phyloP scores from a whole-genome alignment of 2,888 invertebrate genomes.

The Bellardia pandia region DNA sequence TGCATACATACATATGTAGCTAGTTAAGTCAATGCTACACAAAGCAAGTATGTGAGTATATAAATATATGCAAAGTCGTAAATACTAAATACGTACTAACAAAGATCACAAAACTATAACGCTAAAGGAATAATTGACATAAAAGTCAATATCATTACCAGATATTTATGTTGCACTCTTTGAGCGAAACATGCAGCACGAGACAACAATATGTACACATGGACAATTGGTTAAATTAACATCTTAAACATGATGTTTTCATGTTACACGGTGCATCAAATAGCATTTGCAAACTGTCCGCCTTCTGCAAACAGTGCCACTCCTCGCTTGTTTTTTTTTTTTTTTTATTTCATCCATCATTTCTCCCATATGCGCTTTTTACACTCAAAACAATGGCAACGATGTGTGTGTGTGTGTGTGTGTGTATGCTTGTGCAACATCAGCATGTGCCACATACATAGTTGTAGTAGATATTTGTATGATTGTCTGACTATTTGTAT shows the following conservation, averaged over 20 bases:
- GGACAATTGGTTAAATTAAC: slow-evolving; percentile 69
- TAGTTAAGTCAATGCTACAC: too few species aligned
- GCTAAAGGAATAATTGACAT: slow-evolving; percentile 58
- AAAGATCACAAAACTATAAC: slow-evolving; percentile 30
- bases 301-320: slow-evolving; percentile 73
- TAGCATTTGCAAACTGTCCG: slow-evolving; percentile 70
- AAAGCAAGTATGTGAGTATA: too few species aligned
- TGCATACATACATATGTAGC: too few species aligned
- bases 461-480: slow-evolving; percentile 31
- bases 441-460: slow-evolving; percentile 55
- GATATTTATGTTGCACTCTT: slow-evolving; percentile 57
- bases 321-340: slow-evolving; percentile 47
- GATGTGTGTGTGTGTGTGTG: slow-evolving; percentile 18
- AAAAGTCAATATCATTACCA: slow-evolving; percentile 59
- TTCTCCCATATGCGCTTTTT: slow-evolving; percentile 40
- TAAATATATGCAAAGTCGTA: too few species aligned
- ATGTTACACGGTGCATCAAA: slow-evolving; percentile 70
- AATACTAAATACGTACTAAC: too few species aligned
- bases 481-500: slow-evolving; percentile 41
- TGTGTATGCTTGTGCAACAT: slow-evolving; percentile 35
- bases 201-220: slow-evolving; percentile 55
- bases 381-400: slow-evolving; percentile 3
- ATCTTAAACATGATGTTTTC: slow-evolving; percentile 71
- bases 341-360: background rate
- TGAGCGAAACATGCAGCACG: slow-evolving; percentile 64